Percentiles rank a stretch among this genome's conserved stretches.
phyloP scores from a whole-genome alignment of 2,113 vertebrate genomes.

The Paraplagusia blochii region DNA sequence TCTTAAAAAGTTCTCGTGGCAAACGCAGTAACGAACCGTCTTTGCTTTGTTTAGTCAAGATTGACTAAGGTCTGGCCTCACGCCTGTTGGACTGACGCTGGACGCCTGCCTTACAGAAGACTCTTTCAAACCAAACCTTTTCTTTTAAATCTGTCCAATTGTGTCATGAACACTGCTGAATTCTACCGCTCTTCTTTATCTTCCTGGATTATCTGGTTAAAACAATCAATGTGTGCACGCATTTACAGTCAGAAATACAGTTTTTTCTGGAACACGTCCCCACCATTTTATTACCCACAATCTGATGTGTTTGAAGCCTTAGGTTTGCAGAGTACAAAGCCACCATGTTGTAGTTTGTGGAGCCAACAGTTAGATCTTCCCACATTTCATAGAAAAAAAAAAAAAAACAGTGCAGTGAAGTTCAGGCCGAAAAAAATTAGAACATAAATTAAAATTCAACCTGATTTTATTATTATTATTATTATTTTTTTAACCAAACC shows the following conservation, averaged over 20 bases:
- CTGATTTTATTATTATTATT: too few relatives aligned
- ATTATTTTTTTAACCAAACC: too few relatives aligned
- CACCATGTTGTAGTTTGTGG: too few relatives aligned
- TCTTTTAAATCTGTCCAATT: slow-evolving; percentile 18
- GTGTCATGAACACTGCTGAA: background rate
- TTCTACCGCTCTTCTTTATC: background rate
- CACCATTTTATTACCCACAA: too few relatives aligned
- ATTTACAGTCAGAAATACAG: background rate
- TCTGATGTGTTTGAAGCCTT: too few relatives aligned
- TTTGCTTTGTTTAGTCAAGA: slow-evolving; percentile 57
- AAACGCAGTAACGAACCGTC: slow-evolving; percentile 56
- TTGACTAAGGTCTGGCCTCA: slow-evolving; percentile 53
- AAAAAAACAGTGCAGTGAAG: too few relatives aligned
- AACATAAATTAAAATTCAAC: too few relatives aligned
- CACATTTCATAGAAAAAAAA: too few relatives aligned
- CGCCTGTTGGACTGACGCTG: slow-evolving; percentile 36
- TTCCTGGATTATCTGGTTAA: background rate
- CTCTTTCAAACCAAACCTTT: background rate
- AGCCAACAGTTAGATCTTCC: too few relatives aligned
- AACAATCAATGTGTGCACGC: background rate
- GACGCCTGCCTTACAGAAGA: slow-evolving; percentile 37
- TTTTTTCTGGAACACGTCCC: background rate
- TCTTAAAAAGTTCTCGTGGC: slow-evolving; percentile 51
- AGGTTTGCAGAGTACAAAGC: too few relatives aligned
- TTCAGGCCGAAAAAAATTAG: too few relatives aligned